Conservation (phyloP, 2,113 vertebrate species). For the Brienomyrus longianalis region DNA sequence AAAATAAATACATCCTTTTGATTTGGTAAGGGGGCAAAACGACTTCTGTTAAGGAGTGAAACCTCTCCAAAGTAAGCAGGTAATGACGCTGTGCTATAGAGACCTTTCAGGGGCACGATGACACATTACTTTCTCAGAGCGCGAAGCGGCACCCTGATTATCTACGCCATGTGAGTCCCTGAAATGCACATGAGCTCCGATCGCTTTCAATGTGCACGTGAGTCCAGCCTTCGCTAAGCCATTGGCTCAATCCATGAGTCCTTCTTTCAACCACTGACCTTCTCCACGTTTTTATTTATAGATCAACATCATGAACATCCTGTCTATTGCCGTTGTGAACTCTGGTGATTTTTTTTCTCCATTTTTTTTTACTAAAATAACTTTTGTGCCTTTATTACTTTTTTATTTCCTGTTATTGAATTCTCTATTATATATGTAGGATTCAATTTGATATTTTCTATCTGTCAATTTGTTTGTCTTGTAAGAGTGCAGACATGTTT, state of each 20-base stretch:
- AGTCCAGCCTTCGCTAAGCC: background rate
- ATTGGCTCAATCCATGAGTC: background rate
- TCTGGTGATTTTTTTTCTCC: background rate
- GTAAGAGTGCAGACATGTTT: background rate
- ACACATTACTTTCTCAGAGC: background rate
- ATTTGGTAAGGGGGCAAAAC: background rate
- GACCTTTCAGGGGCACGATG: background rate
- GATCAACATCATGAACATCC: background rate
- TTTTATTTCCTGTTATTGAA: background rate
- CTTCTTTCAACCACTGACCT: background rate
- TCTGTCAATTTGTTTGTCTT: background rate
- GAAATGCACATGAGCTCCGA: background rate
- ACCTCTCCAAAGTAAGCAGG: background rate
- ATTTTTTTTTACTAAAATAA: background rate
- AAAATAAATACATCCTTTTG: background rate
- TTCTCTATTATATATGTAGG: background rate
- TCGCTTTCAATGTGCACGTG: background rate
- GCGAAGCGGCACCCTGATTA: background rate
- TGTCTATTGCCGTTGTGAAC: background rate
- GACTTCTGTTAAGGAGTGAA: background rate
- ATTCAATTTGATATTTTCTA: background rate
- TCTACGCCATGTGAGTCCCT: background rate
- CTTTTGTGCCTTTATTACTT: slow-evolving; percentile 3
- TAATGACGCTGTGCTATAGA: background rate
- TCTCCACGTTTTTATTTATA: background rate